Percentiles rank a stretch among this genome's conserved stretches.
These are phyloP conservation scores for Eristalis arbustorum DNA, from an alignment of 2,888 invertebrate species.

Conservation along the genomic window DNA sequence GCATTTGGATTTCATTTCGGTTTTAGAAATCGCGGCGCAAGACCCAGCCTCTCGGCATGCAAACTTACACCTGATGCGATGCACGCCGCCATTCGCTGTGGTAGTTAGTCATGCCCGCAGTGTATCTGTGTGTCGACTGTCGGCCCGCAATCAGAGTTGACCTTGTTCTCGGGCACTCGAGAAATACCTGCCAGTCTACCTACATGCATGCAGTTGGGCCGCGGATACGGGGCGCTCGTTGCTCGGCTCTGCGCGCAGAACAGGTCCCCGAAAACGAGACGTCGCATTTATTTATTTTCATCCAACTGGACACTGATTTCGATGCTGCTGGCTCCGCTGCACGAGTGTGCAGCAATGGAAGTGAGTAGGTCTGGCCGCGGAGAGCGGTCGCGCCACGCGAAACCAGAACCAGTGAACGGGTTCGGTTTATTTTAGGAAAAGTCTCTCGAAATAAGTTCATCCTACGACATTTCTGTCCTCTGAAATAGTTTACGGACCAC, in stretches of 20 bases:
- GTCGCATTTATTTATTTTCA: conserved; percentile 39
- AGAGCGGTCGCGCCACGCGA: background rate
- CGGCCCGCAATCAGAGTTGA: conserved; percentile 62
- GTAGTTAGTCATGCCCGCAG: background rate
- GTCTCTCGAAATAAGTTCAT: conserved; percentile 29
- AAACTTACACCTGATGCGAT: conserved; percentile 55
- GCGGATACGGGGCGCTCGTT: background rate
- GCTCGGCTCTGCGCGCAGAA: conserved; percentile 17
- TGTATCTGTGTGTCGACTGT: conserved; percentile 35
- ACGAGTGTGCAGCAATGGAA: conserved; percentile 18
- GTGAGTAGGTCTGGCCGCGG: conserved; percentile 21
- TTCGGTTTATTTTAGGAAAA: conserved; percentile 45
- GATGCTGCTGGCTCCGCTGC: background rate
- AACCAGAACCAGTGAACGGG: conserved; percentile 47
- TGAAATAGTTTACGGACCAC: conserved; percentile 40
- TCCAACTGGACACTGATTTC: conserved; percentile 51
- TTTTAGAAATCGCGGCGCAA: conserved; percentile 46
- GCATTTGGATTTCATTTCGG: conserved; percentile 59
- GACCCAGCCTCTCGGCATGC: conserved; percentile 39
- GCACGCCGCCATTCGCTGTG: background rate
- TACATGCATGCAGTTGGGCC: conserved; percentile 44
- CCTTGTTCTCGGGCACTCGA: conserved; percentile 67
- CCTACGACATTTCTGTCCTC: conserved; percentile 51
- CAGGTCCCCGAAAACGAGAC: conserved; percentile 48
- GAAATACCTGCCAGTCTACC: conserved; percentile 65